A percentile compares a stretch with the other conserved stretches of the same genome.
These are phyloP conservation scores for Hyperoodon ampullatus DNA, from an alignment of 2,113 vertebrate species.

Conservation along the genomic window DNA sequence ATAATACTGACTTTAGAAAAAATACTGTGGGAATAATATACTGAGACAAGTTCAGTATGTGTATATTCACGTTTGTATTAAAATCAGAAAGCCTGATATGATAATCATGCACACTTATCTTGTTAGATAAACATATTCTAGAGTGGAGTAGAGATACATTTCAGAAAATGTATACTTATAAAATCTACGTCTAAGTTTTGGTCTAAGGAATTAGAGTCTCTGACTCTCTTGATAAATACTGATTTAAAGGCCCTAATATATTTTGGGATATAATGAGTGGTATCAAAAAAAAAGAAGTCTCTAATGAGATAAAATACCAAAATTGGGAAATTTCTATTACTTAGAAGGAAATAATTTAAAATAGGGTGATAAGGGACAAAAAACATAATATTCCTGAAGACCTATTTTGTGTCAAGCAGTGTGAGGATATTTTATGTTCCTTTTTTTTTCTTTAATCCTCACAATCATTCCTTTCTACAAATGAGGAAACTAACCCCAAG, in stretches of 20 bases:
- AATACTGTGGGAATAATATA: not conserved
- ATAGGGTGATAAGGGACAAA: not conserved
- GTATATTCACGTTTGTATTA: not conserved
- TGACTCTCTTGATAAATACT: not conserved
- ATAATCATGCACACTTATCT: not conserved
- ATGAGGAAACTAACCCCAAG: not conserved
- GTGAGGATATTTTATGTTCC: not conserved
- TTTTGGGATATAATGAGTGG: not conserved
- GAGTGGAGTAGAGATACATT: not conserved
- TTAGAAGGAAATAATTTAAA: not conserved
- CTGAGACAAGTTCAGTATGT: not conserved
- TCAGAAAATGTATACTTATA: not conserved
- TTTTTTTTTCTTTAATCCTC: not conserved
- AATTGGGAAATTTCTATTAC: not conserved
- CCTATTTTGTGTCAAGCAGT: not conserved
- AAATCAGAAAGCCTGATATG: not conserved
- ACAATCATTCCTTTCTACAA: not conserved
- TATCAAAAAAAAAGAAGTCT: not conserved
- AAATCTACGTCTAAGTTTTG: not conserved
- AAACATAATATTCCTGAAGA: not conserved
- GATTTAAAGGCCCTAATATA: not conserved
- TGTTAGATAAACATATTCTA: not conserved
- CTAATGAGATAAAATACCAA: not conserved
- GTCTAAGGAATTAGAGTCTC: not conserved
- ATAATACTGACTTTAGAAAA: not conserved